Base-by-base conservation (phyloP, 2,888 invertebrate species). In the Andrena minutula region DNA sequence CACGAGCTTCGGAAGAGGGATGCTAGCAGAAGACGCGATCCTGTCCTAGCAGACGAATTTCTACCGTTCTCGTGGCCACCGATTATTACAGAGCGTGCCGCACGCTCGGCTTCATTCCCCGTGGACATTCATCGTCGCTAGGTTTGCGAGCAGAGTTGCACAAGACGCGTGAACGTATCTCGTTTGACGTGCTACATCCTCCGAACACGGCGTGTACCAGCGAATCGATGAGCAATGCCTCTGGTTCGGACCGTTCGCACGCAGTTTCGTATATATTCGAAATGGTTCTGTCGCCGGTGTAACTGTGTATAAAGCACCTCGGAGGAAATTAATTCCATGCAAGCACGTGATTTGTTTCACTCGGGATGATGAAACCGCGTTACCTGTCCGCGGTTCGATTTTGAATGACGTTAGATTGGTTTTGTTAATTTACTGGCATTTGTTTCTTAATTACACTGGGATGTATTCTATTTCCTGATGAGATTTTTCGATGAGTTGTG, bases 21-120 rank as follows among this genome's bases (percentile, higher is more conserved):
- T 58, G 70, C 86, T 89, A 90, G 91, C 90, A 91, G 91, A 91
- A 88, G 91, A 89, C 88, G 49, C 68, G 51, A 49, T 71, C 28
- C 75, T 75, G 74, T 73, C 72, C 71, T 83, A 90, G 91, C 87
- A 87, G 88, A 91, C 87, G 88, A 90, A 91, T 87, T 86, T 87
- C 56, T 82, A 56, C 28, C 12, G 28, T 61, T 26, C 23, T 23
- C 30, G 0, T 58, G 12, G 16, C 16, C 1, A n/a, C 10, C 28
- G 30, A 53, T 75, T 82, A 69, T 70, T 58, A 1, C n/a, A 6
- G 1, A 56, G 30, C 26, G 32, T 56, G 56, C 4, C 53, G 65
- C 26, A 16, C n/a, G 35, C 28, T n/a, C 49, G 64, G 20, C 2
- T 53, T 56, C n/a, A 47, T 68, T 12, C 12, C 30, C 58, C 56